These are phyloP conservation scores for Saturnia japonica DNA, from an alignment of 2,888 invertebrate species.

Conservation along the genomic window DNA sequence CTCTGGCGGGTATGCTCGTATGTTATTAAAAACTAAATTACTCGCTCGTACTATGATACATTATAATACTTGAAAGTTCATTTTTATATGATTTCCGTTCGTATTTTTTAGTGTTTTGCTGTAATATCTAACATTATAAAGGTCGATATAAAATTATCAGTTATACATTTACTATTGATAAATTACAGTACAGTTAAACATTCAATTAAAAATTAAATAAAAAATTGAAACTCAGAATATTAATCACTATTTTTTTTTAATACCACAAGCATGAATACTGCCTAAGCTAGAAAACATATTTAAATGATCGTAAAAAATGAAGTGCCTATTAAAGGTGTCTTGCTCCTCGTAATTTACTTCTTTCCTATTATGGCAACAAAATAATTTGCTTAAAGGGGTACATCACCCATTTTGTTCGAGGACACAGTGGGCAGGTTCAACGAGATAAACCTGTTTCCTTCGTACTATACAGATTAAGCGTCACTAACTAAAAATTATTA, in stretches of 20 bases:
- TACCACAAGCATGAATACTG: not conserved
- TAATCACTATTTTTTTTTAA: not conserved
- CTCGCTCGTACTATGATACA: no score
- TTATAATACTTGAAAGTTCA: no score
- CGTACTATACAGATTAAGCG: slow-evolving; percentile 63
- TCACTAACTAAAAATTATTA: slow-evolving; percentile 62
- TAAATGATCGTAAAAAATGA: slow-evolving; percentile 49
- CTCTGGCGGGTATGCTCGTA: not conserved
- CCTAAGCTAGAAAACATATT: not conserved
- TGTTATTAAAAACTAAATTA: no score
- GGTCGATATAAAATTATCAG: no score
- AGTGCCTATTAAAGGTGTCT: slow-evolving; percentile 52
- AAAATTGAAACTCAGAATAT: not conserved
- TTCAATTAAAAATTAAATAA: not conserved
- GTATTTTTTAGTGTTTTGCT: no score
- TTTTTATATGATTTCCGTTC: no score
- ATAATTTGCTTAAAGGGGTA: slow-evolving; percentile 64
- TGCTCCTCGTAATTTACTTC: slow-evolving; percentile 54
- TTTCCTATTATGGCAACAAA: slow-evolving; percentile 62
- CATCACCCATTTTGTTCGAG: slow-evolving; percentile 57
- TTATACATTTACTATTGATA: no score
- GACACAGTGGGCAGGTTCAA: slow-evolving; percentile 52
- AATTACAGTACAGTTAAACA: not conserved
- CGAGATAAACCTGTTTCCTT: slow-evolving; percentile 59
- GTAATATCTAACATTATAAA: no score